A percentile compares a stretch with the other conserved stretches of the same genome.
These are phyloP conservation scores for Isaurus tuberculatus DNA, from an alignment of 92 coral and sea anemone species.

Conservation along the genomic window DNA sequence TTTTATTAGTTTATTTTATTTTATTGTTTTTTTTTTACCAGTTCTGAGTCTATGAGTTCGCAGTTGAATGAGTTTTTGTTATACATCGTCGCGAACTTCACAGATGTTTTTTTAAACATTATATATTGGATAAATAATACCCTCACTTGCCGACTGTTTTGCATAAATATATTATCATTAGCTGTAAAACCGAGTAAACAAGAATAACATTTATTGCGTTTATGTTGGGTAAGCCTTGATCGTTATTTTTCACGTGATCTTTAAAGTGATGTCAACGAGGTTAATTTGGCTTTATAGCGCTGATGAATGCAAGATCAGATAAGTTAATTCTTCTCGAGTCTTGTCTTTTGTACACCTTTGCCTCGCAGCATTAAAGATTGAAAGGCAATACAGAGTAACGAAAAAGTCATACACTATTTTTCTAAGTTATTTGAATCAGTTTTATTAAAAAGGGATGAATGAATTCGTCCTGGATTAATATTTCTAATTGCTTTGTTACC, in stretches of 20 bases:
- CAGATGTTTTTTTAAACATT: slow-evolving; percentile 27
- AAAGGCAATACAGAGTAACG: not conserved
- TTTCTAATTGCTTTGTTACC: too few species aligned
- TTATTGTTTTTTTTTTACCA: not conserved
- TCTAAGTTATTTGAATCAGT: too few species aligned
- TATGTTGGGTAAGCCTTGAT: not conserved
- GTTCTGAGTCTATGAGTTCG: too few species aligned
- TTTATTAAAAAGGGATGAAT: too few species aligned
- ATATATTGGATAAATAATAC: not conserved
- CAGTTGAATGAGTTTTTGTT: not conserved
- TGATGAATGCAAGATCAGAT: too few species aligned
- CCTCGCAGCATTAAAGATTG: not conserved
- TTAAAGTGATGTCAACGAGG: not conserved
- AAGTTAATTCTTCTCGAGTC: not conserved
- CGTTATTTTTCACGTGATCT: not conserved
- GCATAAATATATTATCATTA: slow-evolving; percentile 9
- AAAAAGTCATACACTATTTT: not conserved
- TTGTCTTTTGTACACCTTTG: not conserved
- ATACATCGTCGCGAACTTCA: not conserved
- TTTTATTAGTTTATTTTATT: too few species aligned
- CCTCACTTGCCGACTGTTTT: slow-evolving; percentile 2
- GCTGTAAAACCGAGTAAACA: slow-evolving; percentile 31
- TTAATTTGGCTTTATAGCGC: not conserved
- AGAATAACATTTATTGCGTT: not conserved
- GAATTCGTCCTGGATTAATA: too few species aligned